Evolutionary conservation across 2,113 vertebrate genomes (phyloP).

Genomic region (Hiodon tergisus): DNA sequence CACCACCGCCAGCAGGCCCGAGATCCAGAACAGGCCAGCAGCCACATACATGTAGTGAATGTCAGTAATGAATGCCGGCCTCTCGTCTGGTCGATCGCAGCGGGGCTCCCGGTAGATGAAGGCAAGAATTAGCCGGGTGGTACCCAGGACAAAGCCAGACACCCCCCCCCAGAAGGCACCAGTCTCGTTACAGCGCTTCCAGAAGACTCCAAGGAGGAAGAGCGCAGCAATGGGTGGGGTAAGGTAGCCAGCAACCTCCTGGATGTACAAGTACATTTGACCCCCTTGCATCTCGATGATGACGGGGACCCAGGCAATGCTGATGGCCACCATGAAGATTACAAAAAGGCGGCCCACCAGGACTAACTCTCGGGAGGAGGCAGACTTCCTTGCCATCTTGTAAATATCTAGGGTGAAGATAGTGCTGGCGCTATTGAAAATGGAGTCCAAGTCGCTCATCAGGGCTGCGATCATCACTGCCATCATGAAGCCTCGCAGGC

Average conservation of each 20-base stretch:
- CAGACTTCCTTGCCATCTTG: conserved; percentile 71
- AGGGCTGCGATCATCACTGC: conserved; percentile 97
- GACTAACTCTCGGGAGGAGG: conserved; percentile 83
- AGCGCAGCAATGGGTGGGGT: conserved; percentile 91
- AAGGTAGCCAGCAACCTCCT: conserved; percentile 93
- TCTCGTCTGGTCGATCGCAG: conserved; percentile 81
- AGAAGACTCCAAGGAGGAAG: conserved; percentile 91
- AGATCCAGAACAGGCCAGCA: conserved; percentile 86
- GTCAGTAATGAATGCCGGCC: conserved; percentile 77
- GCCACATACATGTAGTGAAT: conserved; percentile 97
- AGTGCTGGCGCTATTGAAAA: conserved; percentile 97
- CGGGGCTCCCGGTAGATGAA: conserved; percentile 85
- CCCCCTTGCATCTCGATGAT: conserved; percentile 98
- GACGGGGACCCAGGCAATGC: conserved; percentile 96
- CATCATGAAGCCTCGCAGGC: conserved; percentile 96
- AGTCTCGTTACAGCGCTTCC: conserved; percentile 90
- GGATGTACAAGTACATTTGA: conserved; percentile 97
- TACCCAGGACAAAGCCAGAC: conserved; percentile 80
- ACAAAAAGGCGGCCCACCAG: conserved; percentile 87
- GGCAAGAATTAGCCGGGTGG: conserved; percentile 73
- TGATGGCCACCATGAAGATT: conserved; percentile 87
- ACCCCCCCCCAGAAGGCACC: conserved; percentile 93
- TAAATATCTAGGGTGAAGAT: conserved; percentile 97
- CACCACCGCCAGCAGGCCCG: conserved; percentile 74
- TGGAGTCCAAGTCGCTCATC: conserved; percentile 97